Base-by-base conservation (phyloP, 2,888 invertebrate genomes). In the Stramonita haemastoma region DNA sequence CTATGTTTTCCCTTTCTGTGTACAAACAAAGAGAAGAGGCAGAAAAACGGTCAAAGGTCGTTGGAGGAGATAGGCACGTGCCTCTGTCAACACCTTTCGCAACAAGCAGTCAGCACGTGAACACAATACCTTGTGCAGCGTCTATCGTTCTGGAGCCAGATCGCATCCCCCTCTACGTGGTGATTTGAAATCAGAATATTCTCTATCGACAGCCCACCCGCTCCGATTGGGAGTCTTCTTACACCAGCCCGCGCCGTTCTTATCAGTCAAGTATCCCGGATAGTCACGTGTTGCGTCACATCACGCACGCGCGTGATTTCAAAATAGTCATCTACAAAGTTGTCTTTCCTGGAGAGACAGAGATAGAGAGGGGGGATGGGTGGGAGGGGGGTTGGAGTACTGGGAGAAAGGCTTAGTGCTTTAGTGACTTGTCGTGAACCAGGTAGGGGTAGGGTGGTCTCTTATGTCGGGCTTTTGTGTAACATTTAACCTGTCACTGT, bases 271-370 rank as follows among this genome's bases (percentile, higher is more conserved):
- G 29, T 32, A 26, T 36, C 66, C 66, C 36, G 32, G 32, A 1
- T 29, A 34, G 86, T 84, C 86, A 36, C 86, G 86, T 86, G 86
- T 86, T 86, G 60, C 60, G 86, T 86, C 60, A 86, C 66, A 60
- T n/a, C 22, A 19, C 60, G 66, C 86, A 86, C 86, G 86, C 86
- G 86, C 86, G 32, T 26, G 1, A 36, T 86, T 34, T 70, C 34
- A 34, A 26, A 1, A 81, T 34, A 81, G 36, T 34, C 26, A 32
- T n/a, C 32, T 36, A 22, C 70, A 26, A 32, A 36, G 26, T 36
- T 83, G 83, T 46, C 46, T 83, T 83, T 46, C 46, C 77, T 19
- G 13, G 26, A 11, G 73, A 73, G 73, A 0, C 32, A 17, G 32
- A 15, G 32, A 32, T 32, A 13, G 29, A 11, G 29, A 32, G 32